A percentile compares a stretch with the other conserved stretches of the same genome.
phyloP scores from a whole-genome alignment of 2,797 vertebrate species.

The Darevskia mixta region DNA sequence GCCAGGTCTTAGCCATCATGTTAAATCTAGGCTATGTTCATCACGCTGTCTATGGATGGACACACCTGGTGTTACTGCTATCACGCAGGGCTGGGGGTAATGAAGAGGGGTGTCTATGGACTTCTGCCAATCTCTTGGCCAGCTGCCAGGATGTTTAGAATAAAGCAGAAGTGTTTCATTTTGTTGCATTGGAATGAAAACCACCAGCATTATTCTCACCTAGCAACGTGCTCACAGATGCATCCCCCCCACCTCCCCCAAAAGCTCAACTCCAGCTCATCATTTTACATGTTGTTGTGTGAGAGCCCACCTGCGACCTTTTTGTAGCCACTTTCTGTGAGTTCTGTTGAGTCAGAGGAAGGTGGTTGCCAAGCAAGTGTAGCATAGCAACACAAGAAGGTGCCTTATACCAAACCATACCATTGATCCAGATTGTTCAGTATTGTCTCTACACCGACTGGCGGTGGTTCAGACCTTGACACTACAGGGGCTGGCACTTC shows the following conservation, averaged over 20 bases:
- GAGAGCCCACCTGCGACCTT: background rate
- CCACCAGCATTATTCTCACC: background rate
- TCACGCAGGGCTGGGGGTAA: no score
- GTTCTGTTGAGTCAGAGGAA: background rate
- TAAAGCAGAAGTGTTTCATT: background rate
- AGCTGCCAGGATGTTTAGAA: background rate
- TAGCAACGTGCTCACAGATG: background rate
- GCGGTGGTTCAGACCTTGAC: background rate
- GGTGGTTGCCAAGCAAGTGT: background rate
- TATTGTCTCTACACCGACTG: background rate
- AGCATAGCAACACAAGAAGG: background rate
- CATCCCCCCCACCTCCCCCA: no score
- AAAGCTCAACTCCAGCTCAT: background rate
- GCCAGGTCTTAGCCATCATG: background rate
- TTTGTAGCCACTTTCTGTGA: background rate
- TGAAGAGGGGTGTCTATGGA: background rate
- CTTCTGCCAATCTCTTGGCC: background rate
- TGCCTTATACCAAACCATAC: background rate
- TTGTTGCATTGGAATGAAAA: background rate
- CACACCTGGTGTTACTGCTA: no score
- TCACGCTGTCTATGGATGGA: no score
- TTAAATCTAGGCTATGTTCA: background rate
- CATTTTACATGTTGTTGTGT: background rate
- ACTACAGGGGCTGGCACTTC: background rate
- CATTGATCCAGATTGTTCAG: background rate